Evolutionary conservation across 2,888 invertebrate species (phyloP), one percentile per base, ranked within the genome.

Genomic region (Dasypogon diadema): DNA sequence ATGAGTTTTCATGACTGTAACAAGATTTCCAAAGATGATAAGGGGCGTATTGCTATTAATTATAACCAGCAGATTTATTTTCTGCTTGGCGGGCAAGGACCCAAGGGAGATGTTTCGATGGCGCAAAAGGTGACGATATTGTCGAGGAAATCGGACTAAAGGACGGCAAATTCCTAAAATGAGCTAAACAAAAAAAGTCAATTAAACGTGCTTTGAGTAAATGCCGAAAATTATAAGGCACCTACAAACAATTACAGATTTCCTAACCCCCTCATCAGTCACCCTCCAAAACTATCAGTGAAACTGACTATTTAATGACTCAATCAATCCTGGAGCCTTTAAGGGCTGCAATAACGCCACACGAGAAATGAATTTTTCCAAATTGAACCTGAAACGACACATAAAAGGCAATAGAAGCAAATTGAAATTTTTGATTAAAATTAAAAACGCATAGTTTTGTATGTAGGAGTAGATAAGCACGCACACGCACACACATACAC

Each of bases 1-100:
- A 65, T 65, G 65, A 65, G 65, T 46, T 65, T 65, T 65, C 65
- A 65, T 65, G 65, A 65, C 65, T 48, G 8, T 65, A 46, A 65
- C 65, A 65, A 65, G 65, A 65, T 65, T 51, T 46, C 21, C 37
- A n/a, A 24, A 46, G 48, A 46, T 46, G 65, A 65, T 65, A 65
- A 14, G 21, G 37, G 3, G 12, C 37, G 48, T 12, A 46, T 46
- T 65, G 37, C 65, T 65, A 65, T 65, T 65, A 65, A 65, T 65
- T 65, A 65, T 22, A 46, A 14, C 6, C 24, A 46, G 46, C 46
- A 12, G 21, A 51, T 21, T 51, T 51, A 37, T 24, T 65, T 65
- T 65, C 34, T 46, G n/a, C 22, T 56, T 16, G 56, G 2, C 12
- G 46, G 21, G 4, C 14, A 46, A 37, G 65, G n/a, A 16, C 10